Base-by-base conservation (phyloP, 2,797 vertebrate species). In the Fistularia commersonii region DNA sequence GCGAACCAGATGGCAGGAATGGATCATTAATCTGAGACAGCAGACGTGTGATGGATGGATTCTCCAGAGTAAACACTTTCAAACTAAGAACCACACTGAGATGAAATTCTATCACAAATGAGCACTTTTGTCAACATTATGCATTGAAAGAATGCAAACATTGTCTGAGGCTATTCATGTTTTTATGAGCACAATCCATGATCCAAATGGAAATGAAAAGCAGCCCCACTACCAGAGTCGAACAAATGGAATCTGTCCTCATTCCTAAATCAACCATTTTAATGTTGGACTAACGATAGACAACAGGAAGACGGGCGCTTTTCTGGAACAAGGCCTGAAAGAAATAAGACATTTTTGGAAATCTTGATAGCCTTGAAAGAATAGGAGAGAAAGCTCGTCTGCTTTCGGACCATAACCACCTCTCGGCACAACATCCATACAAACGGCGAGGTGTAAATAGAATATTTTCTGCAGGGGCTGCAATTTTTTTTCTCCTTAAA, bases 1-100 rank as follows among this genome's bases (percentile, higher is more conserved):
- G 87, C 48, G 87, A 75, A 63, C 77, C 91, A 92, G 91, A 91
- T 91, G 91, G 89, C 80, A 66, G 58, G 66, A 73, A 75, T 48
- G 64, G 67, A 79, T 82, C 86, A 89, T 91, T 83, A 83, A 88
- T 90, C 85, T 84, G 64, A 80, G 63, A 77, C 80, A 72, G 69
- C 56, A 72, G 85, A 89, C 72, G 40, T 61, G 69, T 88, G 89
- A 91, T 86, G 74, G 86, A 90, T 91, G 69, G 72, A 60, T 80
- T 81, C 81, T 80, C 79, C 59, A 77, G 75, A 69, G 76, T 80
- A 80, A 84, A 82, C 75, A 66, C 62, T 79, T 79, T 80, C 79
- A 76, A 74, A 79, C 61, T 70, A 66, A 78, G 80, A 82, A 74
- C 66, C 80, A 83, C 79, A 77, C 74, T 42, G 64, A 69, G 72